phyloP scores from a whole-genome alignment of 23 tunicate species.

The Ciona savignyi region DNA sequence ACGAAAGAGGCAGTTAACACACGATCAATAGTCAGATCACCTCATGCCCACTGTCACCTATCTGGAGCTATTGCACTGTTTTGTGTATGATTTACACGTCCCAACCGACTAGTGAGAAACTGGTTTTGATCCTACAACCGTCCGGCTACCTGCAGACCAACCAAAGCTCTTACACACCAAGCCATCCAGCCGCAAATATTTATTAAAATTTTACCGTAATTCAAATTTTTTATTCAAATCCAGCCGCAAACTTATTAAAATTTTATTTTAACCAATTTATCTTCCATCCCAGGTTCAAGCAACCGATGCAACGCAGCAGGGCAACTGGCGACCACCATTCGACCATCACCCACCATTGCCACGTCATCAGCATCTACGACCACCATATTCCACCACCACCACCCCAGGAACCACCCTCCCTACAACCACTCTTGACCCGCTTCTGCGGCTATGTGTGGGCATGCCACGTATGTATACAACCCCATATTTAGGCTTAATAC shows the following conservation, averaged over 20 bases:
- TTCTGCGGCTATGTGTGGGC: constrained; percentile 4
- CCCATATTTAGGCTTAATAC: neutral
- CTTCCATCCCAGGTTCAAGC: constrained; percentile 4
- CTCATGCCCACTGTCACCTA: neutral
- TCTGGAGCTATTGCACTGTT: too few species aligned
- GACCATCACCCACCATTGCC: constrained; percentile 21
- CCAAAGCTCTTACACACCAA: too few species aligned
- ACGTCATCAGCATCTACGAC: constrained; percentile 5
- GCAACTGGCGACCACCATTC: neutral
- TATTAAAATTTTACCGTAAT: too few species aligned
- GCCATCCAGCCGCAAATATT: too few species aligned
- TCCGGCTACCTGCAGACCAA: too few species aligned
- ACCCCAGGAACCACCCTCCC: constrained; percentile 17
- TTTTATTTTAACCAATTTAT: too few species aligned
- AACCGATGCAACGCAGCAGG: constrained; percentile 1
- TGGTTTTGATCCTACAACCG: too few species aligned
- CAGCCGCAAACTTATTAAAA: too few species aligned
- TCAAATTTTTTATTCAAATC: too few species aligned
- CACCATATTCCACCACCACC: neutral
- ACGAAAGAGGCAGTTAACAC: too few species aligned
- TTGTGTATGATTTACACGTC: too few species aligned
- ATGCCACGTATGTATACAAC: constrained; percentile 53
- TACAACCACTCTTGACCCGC: neutral
- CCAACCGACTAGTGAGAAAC: too few species aligned
- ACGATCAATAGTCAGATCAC: neutral